Percentiles rank a stretch among this genome's conserved stretches.
phyloP scores from a whole-genome alignment of 2,113 vertebrate species.

The Carassius auratus region DNA sequence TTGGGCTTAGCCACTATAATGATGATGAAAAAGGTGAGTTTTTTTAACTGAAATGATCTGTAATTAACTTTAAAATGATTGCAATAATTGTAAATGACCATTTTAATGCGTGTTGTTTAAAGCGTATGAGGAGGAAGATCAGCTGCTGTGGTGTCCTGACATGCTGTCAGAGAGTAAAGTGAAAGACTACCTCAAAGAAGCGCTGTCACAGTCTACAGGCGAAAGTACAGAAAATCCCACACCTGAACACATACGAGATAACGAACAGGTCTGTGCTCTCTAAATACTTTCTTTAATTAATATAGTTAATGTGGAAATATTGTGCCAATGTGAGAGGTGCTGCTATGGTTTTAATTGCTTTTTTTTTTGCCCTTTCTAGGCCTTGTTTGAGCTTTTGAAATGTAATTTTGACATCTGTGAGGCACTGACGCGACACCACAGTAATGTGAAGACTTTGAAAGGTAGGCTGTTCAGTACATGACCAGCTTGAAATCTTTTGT shows the following conservation, averaged over 20 bases:
- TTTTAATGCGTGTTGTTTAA: conserved; percentile 39
- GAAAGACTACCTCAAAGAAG: conserved; percentile 87
- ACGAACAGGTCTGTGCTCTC: conserved; percentile 83
- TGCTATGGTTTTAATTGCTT: not conserved
- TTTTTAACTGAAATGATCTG: conserved; percentile 16
- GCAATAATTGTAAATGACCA: not conserved
- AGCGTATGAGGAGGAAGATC: conserved; percentile 93
- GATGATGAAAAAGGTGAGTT: conserved; percentile 81
- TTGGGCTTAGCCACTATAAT: conserved; percentile 81
- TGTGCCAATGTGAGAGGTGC: not conserved
- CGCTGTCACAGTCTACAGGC: conserved; percentile 79
- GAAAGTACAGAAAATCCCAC: conserved; percentile 79
- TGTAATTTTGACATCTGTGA: conserved; percentile 89
- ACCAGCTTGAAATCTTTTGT: not conserved
- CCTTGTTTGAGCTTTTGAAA: conserved; percentile 89
- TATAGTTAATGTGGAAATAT: not conserved
- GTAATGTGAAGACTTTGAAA: conserved; percentile 82
- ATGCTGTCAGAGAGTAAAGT: conserved; percentile 87
- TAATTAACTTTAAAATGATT: not conserved
- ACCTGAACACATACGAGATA: conserved; percentile 84
- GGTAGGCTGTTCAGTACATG: conserved; percentile 73
- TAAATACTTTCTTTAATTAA: not conserved
- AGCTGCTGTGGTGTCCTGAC: conserved; percentile 91
- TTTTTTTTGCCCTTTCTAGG: conserved; percentile 70
- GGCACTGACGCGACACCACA: conserved; percentile 87